A percentile compares a stretch with the other conserved stretches of the same genome.
phyloP scores from a whole-genome alignment of 2,113 vertebrate genomes.

The Atractosteus spatula region DNA sequence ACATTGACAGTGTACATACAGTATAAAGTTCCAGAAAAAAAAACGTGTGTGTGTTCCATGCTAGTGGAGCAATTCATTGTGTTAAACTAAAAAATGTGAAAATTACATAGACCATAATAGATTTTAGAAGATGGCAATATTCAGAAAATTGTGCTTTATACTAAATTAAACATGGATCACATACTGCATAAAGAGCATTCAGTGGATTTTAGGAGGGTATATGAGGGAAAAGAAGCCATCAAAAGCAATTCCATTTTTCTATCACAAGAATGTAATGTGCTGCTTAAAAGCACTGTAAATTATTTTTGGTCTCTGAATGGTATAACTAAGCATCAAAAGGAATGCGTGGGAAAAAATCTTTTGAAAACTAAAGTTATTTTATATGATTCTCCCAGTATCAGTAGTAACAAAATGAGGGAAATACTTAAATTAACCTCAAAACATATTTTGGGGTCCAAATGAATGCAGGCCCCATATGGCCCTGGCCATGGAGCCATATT shows the following conservation, averaged over 20 bases:
- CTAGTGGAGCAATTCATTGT: no score
- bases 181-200: no score
- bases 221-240: neutral
- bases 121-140: no score
- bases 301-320: neutral
- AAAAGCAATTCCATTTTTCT: neutral
- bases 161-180: no score
- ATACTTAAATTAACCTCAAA: slow-evolving; percentile 13
- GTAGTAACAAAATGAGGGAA: neutral
- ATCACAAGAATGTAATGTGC: neutral
- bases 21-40: no score
- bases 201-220: no score
- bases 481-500: neutral
- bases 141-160: no score
- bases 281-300: neutral
- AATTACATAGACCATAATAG: no score
- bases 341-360: neutral
- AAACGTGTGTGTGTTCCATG: no score
- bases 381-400: neutral
- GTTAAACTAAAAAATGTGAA: no score
- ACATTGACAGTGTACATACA: no score
- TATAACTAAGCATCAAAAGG: neutral
- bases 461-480: slow-evolving; percentile 10
- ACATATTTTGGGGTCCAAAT: slow-evolving; percentile 20
- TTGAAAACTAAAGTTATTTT: neutral